Percentiles rank a stretch among this genome's conserved stretches.
phyloP scores from a whole-genome alignment of 2,797 vertebrate genomes.

The Arnoldichthys spilopterus region DNA sequence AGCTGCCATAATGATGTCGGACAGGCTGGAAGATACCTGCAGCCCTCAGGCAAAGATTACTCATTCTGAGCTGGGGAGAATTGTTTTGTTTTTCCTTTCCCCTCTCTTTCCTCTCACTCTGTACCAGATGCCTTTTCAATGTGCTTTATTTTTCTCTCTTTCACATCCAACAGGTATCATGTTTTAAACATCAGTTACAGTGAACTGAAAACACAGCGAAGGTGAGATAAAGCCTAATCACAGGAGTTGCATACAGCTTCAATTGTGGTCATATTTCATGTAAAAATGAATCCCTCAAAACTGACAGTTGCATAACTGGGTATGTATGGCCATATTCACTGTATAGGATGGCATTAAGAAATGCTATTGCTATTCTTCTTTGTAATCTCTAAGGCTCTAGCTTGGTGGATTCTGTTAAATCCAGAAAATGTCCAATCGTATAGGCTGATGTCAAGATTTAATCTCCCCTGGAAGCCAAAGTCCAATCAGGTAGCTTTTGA shows the following conservation, averaged over 20 bases:
- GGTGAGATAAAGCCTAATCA: slow-evolving; percentile 24
- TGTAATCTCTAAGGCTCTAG: neutral
- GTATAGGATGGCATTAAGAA: slow-evolving; percentile 2
- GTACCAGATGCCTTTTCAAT: slow-evolving; percentile 8
- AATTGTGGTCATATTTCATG: slow-evolving; percentile 3
- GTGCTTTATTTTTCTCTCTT: neutral
- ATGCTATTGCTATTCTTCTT: neutral
- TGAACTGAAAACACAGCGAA: slow-evolving; percentile 29
- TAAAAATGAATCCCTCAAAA: neutral
- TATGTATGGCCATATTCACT: neutral
- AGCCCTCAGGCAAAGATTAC: slow-evolving; percentile 49
- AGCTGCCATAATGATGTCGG: slow-evolving; percentile 44
- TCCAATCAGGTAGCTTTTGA: neutral
- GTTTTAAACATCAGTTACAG: slow-evolving; percentile 41
- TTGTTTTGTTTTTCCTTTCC: slow-evolving; percentile 17
- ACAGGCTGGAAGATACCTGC: slow-evolving; percentile 48
- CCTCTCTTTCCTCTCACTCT: slow-evolving; percentile 6
- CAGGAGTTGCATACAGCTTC: slow-evolving; percentile 9
- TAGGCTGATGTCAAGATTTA: neutral
- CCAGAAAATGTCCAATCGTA: slow-evolving; percentile 2
- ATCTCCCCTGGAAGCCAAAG: slow-evolving; percentile 3
- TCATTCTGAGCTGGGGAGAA: slow-evolving; percentile 26
- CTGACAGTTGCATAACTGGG: slow-evolving; percentile 2
- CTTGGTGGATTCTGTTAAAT: neutral
- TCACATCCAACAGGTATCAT: slow-evolving; percentile 32